A percentile compares a stretch with the other conserved stretches of the same genome.
Conservation (phyloP, 1,140 invertebrate species). For the Stratiolaelaps scimitus region DNA sequence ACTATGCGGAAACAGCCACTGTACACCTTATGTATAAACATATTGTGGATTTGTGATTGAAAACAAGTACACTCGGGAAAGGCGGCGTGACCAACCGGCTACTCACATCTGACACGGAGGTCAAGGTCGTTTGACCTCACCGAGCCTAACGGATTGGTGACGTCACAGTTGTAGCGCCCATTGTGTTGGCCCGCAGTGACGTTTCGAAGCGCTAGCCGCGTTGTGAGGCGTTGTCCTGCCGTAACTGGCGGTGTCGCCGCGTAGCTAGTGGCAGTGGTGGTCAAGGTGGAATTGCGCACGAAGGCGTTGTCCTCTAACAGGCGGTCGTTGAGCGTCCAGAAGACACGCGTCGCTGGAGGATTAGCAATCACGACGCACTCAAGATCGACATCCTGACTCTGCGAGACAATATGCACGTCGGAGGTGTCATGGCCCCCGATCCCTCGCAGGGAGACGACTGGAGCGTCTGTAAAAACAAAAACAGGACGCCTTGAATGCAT, state of each 20-base stretch:
- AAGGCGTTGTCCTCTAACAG: background rate
- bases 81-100: too few species aligned
- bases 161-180: slow-evolving; percentile 24
- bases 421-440: background rate
- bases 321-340: slow-evolving; percentile 24
- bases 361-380: slow-evolving; percentile 5
- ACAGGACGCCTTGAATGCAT: too few species aligned
- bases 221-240: too few species aligned
- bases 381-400: slow-evolving; percentile 7
- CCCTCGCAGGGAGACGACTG: slow-evolving; percentile 15
- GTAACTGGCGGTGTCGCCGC: too few species aligned
- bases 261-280: too few species aligned
- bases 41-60: too few species aligned
- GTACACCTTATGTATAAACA: too few species aligned
- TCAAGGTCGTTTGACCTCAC: slow-evolving; percentile 20
- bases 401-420: slow-evolving; percentile 3
- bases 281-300: too few species aligned
- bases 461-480: slow-evolving; percentile 7
- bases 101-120: slow-evolving; percentile 25
- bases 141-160: slow-evolving; percentile 16
- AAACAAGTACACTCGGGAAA: too few species aligned
- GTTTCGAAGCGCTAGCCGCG: background rate
- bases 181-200: slow-evolving; percentile 1
- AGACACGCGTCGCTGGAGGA: slow-evolving; percentile 2
- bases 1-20: too few species aligned